Evolutionary conservation across 2,888 invertebrate genomes (phyloP).

Genomic region (Agapetus fuscipes): DNA sequence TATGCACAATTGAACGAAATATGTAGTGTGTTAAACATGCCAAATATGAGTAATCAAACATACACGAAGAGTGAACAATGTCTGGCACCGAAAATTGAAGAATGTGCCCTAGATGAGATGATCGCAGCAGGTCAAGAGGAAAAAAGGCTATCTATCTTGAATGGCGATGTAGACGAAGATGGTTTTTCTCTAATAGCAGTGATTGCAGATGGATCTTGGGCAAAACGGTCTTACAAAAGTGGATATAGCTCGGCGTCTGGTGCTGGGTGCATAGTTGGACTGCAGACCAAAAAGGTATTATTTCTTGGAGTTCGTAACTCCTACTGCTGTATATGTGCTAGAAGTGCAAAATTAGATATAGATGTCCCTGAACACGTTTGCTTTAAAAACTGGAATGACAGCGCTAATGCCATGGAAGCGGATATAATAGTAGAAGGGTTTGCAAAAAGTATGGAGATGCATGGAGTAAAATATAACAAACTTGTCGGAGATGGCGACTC

Average conservation of each 20-base stretch:
- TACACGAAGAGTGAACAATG: constrained; percentile 3
- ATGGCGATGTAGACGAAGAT: constrained; percentile 3
- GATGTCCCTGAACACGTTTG: background rate
- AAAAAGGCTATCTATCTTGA: constrained; percentile 3
- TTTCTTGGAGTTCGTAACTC: constrained; percentile 10
- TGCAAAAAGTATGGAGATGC: constrained; percentile 3
- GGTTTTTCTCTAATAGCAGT: constrained; percentile 3
- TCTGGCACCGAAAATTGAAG: constrained; percentile 1
- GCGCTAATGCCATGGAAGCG: constrained; percentile 12
- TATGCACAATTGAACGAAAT: constrained; percentile 11
- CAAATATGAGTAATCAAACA: constrained; percentile 6
- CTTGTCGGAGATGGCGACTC: constrained; percentile 1
- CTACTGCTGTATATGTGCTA: constrained; percentile 11
- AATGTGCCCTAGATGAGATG: constrained; percentile 10
- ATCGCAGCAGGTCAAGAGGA: constrained; percentile 7
- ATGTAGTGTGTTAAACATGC: constrained; percentile 9
- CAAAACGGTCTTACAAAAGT: constrained; percentile 5
- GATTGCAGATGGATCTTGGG: constrained; percentile 2
- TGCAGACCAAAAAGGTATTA: constrained; percentile 11
- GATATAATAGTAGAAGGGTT: constrained; percentile 5
- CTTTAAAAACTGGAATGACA: constrained; percentile 3
- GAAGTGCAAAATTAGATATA: constrained; percentile 9
- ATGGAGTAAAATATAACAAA: constrained; percentile 1
- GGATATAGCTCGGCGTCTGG: constrained; percentile 10
- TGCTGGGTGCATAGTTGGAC: constrained; percentile 10